These are phyloP conservation scores for Cavia aperea DNA, from an alignment of 2,113 vertebrate species.

Conservation along the genomic window DNA sequence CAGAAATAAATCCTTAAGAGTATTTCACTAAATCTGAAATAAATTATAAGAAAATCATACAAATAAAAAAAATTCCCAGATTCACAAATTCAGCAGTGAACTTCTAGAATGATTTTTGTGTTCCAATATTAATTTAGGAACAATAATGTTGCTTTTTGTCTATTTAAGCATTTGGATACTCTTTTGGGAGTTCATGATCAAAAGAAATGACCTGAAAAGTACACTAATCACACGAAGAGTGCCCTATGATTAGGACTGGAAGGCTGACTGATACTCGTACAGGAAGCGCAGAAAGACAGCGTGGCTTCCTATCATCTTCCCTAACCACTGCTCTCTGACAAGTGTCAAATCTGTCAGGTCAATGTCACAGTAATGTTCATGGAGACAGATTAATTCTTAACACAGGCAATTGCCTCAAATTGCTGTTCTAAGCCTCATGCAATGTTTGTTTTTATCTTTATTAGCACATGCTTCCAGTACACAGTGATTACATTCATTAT, in stretches of 20 bases:
- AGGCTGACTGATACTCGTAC: not conserved
- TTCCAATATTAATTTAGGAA: not conserved
- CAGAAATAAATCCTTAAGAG: conserved; percentile 31
- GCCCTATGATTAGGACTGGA: not conserved
- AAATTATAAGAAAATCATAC: conserved; percentile 33
- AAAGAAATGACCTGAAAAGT: not conserved
- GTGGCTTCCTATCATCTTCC: not conserved
- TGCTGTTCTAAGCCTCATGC: not conserved
- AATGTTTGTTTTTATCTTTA: not conserved
- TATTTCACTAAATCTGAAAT: conserved; percentile 33
- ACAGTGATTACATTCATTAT: not conserved
- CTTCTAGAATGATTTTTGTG: conserved; percentile 25
- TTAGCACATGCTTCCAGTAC: not conserved
- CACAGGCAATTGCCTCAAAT: not conserved
- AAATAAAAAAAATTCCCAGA: not conserved
- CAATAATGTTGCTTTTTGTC: not conserved
- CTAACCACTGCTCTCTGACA: not conserved
- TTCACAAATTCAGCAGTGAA: not conserved
- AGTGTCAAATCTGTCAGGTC: not conserved
- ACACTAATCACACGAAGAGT: not conserved
- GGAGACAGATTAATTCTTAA: not conserved
- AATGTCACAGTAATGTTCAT: not conserved
- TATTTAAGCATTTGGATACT: not conserved
- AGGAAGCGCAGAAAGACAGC: not conserved
- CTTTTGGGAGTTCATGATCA: not conserved